Base-by-base conservation (phyloP, 2,797 vertebrate genomes). In the Morelia viridis region DNA sequence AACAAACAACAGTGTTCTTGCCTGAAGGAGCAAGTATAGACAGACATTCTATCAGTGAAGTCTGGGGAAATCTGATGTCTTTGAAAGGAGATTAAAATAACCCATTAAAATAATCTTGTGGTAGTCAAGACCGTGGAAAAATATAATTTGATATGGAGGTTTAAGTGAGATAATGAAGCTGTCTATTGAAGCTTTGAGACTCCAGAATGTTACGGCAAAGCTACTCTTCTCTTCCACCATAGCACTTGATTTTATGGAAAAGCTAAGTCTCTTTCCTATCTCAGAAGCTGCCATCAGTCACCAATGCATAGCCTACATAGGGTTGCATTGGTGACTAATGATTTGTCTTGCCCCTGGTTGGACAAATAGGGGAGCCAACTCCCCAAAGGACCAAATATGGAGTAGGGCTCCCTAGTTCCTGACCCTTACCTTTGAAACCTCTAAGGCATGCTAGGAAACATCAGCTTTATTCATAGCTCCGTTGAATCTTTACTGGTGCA, bases 1-100 rank as follows among this genome's bases (percentile, higher is more conserved):
- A 96, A 95, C 94, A 94, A 96, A 96, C 95, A 95, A 96, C 83
- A 2, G 90, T 31, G 65, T 96, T 96, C 95, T 95, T 95, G 95
- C 95, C 90, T 85, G 92, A 96, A 90, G 35, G 94, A 93, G 85
- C 95, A 96, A 95, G 93, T 85, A 96, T 90, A 95, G 96, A 95
- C 93, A 94, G 83, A 64, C 68, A 94, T 93, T 94, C 94, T 88
- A 50, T 93, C 92, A 80, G 15, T 90, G 90, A 92, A 94, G 62
- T 85, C 86, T 91, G 89, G 91, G 90, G 94, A 94, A 93, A 95
- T 22, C 90, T 0, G 26, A 71, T 90, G 94, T 26, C 86, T 57
- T 71, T 87, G 62, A 53, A 12, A 31, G 28, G 64, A 92, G 89
- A 0, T 2, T 86, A 93, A 93, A 89, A 64, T n/a, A 94, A 0